Conservation (phyloP, 1,140 invertebrate genomes). For the Paramacrobiotus metropolitanus region DNA sequence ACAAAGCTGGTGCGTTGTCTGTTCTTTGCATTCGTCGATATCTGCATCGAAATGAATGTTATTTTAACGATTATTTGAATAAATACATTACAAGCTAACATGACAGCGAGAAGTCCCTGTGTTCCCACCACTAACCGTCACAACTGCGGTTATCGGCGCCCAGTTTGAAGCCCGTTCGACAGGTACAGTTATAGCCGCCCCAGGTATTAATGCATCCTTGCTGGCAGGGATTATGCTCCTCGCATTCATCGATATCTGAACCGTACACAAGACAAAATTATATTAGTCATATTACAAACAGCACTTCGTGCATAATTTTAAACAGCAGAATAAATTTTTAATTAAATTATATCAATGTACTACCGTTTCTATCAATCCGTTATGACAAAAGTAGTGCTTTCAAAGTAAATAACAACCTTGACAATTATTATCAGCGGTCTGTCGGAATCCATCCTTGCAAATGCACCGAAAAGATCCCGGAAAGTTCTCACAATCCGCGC, state of each 20-base stretch:
- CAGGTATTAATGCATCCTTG: conserved; percentile 60
- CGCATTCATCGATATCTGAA: conserved; percentile 34
- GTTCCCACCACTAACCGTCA: conserved; percentile 23
- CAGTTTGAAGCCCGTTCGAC: conserved; percentile 42
- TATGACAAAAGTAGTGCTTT: background rate
- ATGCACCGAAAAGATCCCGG: conserved; percentile 43
- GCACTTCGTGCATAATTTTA: background rate
- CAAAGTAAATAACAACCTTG: background rate
- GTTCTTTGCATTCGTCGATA: conserved; percentile 50
- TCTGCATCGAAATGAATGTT: conserved; percentile 41
- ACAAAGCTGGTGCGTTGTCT: conserved; percentile 30
- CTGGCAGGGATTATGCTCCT: conserved; percentile 39
- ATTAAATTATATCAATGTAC: background rate
- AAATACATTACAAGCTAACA: conserved; percentile 9
- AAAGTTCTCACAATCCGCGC: conserved; percentile 31
- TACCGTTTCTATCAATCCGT: background rate
- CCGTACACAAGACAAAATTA: conserved; percentile 7
- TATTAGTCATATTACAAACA: background rate
- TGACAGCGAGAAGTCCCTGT: no score
- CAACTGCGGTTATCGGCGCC: conserved; percentile 37
- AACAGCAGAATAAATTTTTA: no score
- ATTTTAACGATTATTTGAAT: background rate
- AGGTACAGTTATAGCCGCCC: conserved; percentile 53
- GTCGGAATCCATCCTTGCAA: conserved; percentile 45
- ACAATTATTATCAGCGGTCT: conserved; percentile 21